Evolutionary conservation across 2,888 invertebrate species (phyloP).

Genomic region (Morpho deidamia): DNA sequence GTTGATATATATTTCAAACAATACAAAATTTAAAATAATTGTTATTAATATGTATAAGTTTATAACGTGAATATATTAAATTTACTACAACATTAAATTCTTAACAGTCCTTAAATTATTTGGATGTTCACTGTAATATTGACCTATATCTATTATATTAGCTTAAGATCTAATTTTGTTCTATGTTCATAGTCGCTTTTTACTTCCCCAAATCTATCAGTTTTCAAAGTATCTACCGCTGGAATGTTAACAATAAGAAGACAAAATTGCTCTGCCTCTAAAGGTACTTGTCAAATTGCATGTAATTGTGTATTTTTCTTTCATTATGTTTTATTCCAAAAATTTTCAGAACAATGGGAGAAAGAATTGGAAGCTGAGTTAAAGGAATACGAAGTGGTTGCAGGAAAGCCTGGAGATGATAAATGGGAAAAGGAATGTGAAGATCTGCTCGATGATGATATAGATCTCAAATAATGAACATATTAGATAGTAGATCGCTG

Average conservation of each 20-base stretch:
- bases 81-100: no score
- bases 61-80: no score
- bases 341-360: slow-evolving; percentile 93
- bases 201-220: no score
- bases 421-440: slow-evolving; percentile 85
- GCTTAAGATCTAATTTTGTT: no score
- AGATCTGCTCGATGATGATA: slow-evolving; percentile 80
- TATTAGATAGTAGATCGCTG: background rate
- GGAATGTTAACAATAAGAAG: slow-evolving; percentile 14
- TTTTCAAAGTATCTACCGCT: no score
- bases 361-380: slow-evolving; percentile 96
- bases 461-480: slow-evolving; percentile 74
- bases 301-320: background rate
- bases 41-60: no score
- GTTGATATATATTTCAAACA: no score
- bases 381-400: slow-evolving; percentile 95
- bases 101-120: no score
- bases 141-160: no score
- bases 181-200: no score
- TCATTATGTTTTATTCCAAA: background rate
- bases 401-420: slow-evolving; percentile 62
- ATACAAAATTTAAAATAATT: no score
- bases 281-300: slow-evolving; percentile 3
- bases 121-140: no score
- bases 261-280: slow-evolving; percentile 22